Conservation (phyloP, 2,888 invertebrate species). For the Argyra leucocephala region DNA sequence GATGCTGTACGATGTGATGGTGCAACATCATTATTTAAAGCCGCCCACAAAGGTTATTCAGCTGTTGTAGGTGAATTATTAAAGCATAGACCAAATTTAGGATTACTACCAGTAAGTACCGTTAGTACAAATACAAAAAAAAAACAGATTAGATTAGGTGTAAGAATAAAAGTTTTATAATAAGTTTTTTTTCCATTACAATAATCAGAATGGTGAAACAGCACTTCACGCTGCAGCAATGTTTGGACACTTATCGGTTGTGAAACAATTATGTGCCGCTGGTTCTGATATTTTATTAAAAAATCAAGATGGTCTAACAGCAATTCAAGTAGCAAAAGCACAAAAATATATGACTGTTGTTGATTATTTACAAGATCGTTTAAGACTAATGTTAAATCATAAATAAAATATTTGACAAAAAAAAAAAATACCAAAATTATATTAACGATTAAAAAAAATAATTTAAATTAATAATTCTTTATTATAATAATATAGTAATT, state of each 20-base stretch:
- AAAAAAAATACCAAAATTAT: background rate
- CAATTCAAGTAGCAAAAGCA: conserved; percentile 54
- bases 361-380: conserved; percentile 40
- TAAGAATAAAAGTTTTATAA: too few relatives aligned
- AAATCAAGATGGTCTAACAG: conserved; percentile 63
- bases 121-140: too few relatives aligned
- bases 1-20: conserved; percentile 81
- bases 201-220: conserved; percentile 74
- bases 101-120: conserved; percentile 65
- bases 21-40: conserved; percentile 88
- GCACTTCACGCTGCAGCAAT: conserved; percentile 85
- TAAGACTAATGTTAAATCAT: conserved; percentile 18
- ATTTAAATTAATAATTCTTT: background rate
- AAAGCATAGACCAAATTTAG: conserved; percentile 70
- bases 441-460: background rate
- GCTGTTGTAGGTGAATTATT: conserved; percentile 77
- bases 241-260: conserved; percentile 74
- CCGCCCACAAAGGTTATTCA: conserved; percentile 86
- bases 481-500: background rate
- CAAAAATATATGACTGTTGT: conserved; percentile 41
- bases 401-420: background rate
- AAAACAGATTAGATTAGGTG: conserved; percentile 13
- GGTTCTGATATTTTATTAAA: conserved; percentile 57
- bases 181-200: too few relatives aligned
- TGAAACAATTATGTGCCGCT: conserved; percentile 62